These are phyloP conservation scores for Zoanthus sociatus DNA, from an alignment of 92 coral and sea anemone species.

Conservation along the genomic window DNA sequence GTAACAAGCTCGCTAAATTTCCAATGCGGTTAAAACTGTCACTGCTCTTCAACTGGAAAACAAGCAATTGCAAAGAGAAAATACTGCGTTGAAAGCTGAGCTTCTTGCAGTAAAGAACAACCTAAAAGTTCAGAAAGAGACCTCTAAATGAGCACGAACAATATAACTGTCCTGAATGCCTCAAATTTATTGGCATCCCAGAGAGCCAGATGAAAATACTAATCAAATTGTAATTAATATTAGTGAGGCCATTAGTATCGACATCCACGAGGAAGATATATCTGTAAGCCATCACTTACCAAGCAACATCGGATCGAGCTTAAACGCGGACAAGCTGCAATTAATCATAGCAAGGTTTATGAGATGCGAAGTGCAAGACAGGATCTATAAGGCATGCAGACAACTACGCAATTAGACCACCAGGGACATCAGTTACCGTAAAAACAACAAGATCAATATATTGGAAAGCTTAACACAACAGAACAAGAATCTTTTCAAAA, in stretches of 20 bases:
- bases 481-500: constrained; percentile 22
- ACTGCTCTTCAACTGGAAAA: constrained; percentile 20
- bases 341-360: constrained; percentile 4
- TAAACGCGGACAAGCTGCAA: constrained; percentile 11
- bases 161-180: constrained; percentile 25
- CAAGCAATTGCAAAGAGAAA: constrained; percentile 9
- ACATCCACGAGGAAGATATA: constrained; percentile 15
- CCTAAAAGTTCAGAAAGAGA: constrained; percentile 8
- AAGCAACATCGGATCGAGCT: constrained; percentile 19
- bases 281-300: constrained; percentile 35
- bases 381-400: constrained; percentile 3
- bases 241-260: constrained; percentile 26
- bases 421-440: constrained; percentile 2
- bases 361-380: background rate
- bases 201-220: constrained; percentile 5
- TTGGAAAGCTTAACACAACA: constrained; percentile 10
- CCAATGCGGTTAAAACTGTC: constrained; percentile 19
- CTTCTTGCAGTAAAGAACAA: constrained; percentile 18
- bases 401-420: constrained; percentile 14
- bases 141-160: constrained; percentile 4
- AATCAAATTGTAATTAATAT: constrained; percentile 17
- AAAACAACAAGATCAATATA: background rate
- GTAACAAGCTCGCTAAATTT: constrained; percentile 17
- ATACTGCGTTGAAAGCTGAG: constrained; percentile 24
- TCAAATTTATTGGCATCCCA: constrained; percentile 1